Evolutionary conservation across 2,888 invertebrate genomes (phyloP), one percentile per base, ranked within the genome.

Genomic region (Harpalus rufipes): DNA sequence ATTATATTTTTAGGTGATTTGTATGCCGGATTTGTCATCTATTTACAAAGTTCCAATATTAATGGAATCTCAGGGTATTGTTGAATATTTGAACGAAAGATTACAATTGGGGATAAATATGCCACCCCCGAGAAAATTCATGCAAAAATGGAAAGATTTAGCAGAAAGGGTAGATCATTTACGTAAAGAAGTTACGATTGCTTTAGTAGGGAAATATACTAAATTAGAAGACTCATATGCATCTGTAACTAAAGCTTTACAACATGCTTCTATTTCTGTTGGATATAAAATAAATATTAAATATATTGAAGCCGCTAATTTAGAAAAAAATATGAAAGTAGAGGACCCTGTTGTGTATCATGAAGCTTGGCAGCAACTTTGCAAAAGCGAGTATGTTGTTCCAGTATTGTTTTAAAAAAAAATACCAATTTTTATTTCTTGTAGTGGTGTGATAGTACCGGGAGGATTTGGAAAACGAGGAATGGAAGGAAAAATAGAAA

Each of bases 401-500:
- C 44, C 5, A 25, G 4, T 68, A 10, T 65, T 83, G 61, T 18
- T 56, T 12, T n/a, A 65, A 1, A 18, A 44, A 59, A 65, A 18
- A 68, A 21, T 85, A 79, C 41, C 25, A 72, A 56, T 32, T 74
- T 44, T 85, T 18, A 79, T 80, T 12, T 85, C 83, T 85, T 84
- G 21, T 88, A 97, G 97, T 90, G 99, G 98, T 41, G 95, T 99
- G 0, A 93, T 99, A 87, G 97, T 99, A 0, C 99, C 99, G 2
- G 99, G 99, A 85, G 99, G 99, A 10, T 99, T 99, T 90, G 99
- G 99, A 0, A 95, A 95, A 87, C 94, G 99, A 83, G 99, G 99
- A 5, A 95, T 98, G 89, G 98, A 98, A 90, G 99, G 99, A 0
- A 99, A 98, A 92, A 97, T 99, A 76, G 94, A 95, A 86, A 99